phyloP scores from a whole-genome alignment of 2,888 invertebrate genomes.

The Zaprionus bogoriensis region DNA sequence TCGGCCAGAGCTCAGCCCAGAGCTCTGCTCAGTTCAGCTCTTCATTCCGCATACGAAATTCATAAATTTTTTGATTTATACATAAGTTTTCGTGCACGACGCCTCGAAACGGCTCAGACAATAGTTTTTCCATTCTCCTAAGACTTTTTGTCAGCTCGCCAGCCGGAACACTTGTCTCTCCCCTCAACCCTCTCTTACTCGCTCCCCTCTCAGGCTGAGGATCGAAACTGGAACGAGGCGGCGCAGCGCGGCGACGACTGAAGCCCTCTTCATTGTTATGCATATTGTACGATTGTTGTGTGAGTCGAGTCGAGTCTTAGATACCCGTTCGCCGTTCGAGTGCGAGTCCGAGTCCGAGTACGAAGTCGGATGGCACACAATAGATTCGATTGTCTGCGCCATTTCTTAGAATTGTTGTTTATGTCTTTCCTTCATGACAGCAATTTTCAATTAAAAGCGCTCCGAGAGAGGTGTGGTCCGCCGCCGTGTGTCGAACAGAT shows the following conservation, averaged over 20 bases:
- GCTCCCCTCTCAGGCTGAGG: conserved; percentile 5
- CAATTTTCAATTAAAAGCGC: conserved; percentile 72
- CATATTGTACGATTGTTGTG: conserved; percentile 76
- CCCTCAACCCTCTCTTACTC: not conserved
- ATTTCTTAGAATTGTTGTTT: conserved; percentile 66
- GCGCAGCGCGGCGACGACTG: conserved; percentile 38
- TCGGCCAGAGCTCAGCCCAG: conserved; percentile 9
- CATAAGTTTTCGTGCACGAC: conserved; percentile 57
- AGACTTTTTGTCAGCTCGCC: conserved; percentile 49
- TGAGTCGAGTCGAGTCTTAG: conserved; percentile 54
- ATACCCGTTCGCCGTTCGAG: conserved; percentile 16
- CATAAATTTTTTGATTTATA: conserved; percentile 74
- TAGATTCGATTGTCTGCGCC: conserved; percentile 64
- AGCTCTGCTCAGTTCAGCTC: conserved; percentile 28
- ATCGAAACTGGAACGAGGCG: conserved; percentile 58
- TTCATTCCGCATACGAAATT: conserved; percentile 58
- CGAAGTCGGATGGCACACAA: conserved; percentile 29
- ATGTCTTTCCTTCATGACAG: conserved; percentile 67
- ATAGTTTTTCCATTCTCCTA: conserved; percentile 65
- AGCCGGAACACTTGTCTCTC: conserved; percentile 68
- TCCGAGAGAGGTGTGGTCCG: conserved; percentile 38
- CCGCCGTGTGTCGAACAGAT: not conserved
- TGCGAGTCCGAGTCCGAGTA: conserved; percentile 51
- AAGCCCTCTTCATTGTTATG: conserved; percentile 66
- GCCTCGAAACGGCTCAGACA: conserved; percentile 52